Conservation (phyloP, 2,888 invertebrate genomes). For the Aquatica leii region DNA sequence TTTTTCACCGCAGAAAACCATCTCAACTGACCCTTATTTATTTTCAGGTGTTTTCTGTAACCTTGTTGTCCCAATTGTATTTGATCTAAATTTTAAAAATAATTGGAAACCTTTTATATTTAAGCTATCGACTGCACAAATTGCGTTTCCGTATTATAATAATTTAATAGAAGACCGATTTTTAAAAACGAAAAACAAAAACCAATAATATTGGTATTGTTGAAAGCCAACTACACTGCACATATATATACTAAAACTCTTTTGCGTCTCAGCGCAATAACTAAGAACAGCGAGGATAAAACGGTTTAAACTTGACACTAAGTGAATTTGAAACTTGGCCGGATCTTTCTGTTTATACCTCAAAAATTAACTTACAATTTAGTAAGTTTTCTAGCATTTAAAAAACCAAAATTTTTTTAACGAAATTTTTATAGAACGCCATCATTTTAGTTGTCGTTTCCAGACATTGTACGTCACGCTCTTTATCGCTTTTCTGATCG, state of each 20-base stretch:
- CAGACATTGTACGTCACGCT: constrained; percentile 20
- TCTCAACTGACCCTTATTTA: constrained; percentile 31
- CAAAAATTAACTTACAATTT: constrained; percentile 34
- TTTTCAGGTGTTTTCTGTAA: constrained; percentile 24
- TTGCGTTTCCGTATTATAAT: constrained; percentile 7
- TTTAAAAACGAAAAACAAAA: too few relatives aligned
- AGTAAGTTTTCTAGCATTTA: constrained; percentile 23
- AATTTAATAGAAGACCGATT: background rate
- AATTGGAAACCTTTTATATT: background rate
- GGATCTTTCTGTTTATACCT: constrained; percentile 26
- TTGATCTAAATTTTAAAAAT: constrained; percentile 15
- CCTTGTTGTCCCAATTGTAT: constrained; percentile 13
- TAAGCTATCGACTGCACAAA: background rate
- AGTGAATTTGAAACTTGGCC: constrained; percentile 34
- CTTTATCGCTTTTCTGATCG: constrained; percentile 22
- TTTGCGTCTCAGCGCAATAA: constrained; percentile 32
- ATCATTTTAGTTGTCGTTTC: constrained; percentile 25
- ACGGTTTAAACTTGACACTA: constrained; percentile 33
- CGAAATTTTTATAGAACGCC: constrained; percentile 21
- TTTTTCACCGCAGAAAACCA: constrained; percentile 37
- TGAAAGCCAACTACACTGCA: too few relatives aligned
- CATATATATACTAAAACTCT: too few relatives aligned
- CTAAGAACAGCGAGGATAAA: constrained; percentile 30
- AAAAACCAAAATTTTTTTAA: constrained; percentile 22
- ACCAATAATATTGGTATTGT: too few relatives aligned